These are phyloP conservation scores for Chondrilla cf. caribensis DNA, from an alignment of 37 sponge, comb jelly and placozoan genomes.

Conservation along the genomic window DNA sequence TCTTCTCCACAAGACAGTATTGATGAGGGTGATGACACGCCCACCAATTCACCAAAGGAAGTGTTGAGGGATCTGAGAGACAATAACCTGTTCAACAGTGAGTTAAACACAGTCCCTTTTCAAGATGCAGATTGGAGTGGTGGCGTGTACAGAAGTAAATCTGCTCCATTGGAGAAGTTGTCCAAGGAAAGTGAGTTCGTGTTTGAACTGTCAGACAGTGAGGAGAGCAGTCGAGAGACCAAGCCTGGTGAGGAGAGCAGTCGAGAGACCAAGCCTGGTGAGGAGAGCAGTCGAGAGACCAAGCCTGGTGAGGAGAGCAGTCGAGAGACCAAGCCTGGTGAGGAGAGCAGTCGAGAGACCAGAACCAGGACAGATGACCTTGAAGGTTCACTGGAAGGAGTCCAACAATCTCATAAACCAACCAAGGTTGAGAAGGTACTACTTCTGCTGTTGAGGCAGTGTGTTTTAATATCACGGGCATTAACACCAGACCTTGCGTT, in stretches of 20 bases:
- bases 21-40: not conserved
- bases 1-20: too few species aligned
- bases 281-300: not conserved
- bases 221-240: not conserved
- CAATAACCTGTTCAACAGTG: not conserved
- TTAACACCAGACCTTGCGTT: not conserved
- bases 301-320: conserved; percentile 3
- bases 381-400: not conserved
- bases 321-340: too few species aligned
- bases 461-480: not conserved
- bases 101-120: not conserved
- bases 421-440: not conserved
- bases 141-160: not conserved
- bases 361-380: not conserved
- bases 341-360: not conserved
- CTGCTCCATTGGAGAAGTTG: not conserved
- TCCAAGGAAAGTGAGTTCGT: not conserved
- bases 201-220: conserved; percentile 3
- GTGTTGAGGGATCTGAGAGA: not conserved
- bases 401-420: not conserved
- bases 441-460: not conserved
- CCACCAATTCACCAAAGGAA: not conserved
- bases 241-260: conserved; percentile 1
- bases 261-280: too few species aligned
- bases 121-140: not conserved